Base-by-base conservation (phyloP, 1,140 invertebrate species). In the Bombus difficillimus region DNA sequence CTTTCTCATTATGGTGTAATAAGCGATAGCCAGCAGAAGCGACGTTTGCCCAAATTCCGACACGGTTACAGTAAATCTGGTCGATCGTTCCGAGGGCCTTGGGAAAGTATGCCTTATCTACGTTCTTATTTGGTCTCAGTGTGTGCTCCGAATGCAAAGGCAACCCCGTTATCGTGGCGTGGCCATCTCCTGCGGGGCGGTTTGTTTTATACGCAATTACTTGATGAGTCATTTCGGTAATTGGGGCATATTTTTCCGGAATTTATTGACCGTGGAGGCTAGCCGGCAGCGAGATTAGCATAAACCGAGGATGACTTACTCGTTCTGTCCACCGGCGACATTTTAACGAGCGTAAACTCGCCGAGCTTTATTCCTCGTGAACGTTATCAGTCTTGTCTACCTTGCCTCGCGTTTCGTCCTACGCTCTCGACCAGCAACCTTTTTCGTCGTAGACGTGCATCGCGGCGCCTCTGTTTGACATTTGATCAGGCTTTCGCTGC, bases 161-260 rank as follows among this genome's bases (percentile, higher is more conserved):
- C 77, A 69, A 78, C 59, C 76, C 62, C 62, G 78, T 87, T 91
- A 92, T 93, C 89, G 86, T 72, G 72, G 68, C 88, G 81, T 85
- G 86, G 86, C 86, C 81, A 93, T 92, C 92, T 92, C 74, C 71
- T n/a, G 84, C 79, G 74, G 82, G 73, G 83, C 86, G 88, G 91
- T 92, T 92, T 89, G 87, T 90, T 93, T 93, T 93, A 93, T 88
- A 86, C 89, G 88, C 93, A 92, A 94, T 94, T 93, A 94, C 92
- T 94, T 93, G 93, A 94, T 94, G 93, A 94, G 90, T 94, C 93
- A 94, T 94, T 94, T 93, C 91, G 73, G 92, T 94, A 94, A 94
- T 94, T 94, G 93, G 93, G 92, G 88, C 92, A 92, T 93, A 93
- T 92, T 92, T 94, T 93, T 92, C 83, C 82, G 69, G 86, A 88